Base-by-base conservation (phyloP, 1,140 invertebrate species). In the Campodea augens region DNA sequence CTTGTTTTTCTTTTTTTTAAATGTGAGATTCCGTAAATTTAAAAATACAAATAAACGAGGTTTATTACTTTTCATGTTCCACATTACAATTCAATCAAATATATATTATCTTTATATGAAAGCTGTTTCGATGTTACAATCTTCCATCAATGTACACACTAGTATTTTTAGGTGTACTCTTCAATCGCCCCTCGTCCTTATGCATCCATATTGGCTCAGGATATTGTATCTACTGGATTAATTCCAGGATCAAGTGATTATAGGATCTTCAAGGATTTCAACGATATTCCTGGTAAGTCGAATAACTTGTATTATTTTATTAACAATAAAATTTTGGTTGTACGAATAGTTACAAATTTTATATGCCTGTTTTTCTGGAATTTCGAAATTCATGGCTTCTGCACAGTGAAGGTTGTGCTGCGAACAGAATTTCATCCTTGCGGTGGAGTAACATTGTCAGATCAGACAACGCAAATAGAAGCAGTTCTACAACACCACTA, bases 171-270 rank as follows among this genome's bases (percentile, higher is more conserved):
- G 49, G 65, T 72, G 1, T 83, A 81, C 63, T 67, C 69, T 5
- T 63, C 67, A 19, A 56, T 65, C 4, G 73, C 68, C 2, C 59
- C 64, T 1, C 64, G 73, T 59, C 78, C 83, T 2, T 72, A 68
- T 60, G 78, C 70, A 0, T 69, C 71, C 45, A 66, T 72, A 15
- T 53, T 75, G 4, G 81, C 71, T 0, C 81, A 88, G 60, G 80
- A 87, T 61, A 60, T 88, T 3, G 89, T 84, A 62, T 69, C 77
- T 46, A 67, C 64, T 37, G 77, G 77, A 2, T 47, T 81, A 0
- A 71, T 85, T 49, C 81, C 79, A 1, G 79, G 76, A 0, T 79
- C 84, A 57, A 84, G 80, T 0, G 81, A 86, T 62, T 85, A 77
- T 58, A 61, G 79, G 52, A 74, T 87, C 47, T 87, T 82, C 58